Evolutionary conservation across 2,888 invertebrate species (phyloP), one percentile per base, ranked within the genome.

Genomic region (Calliscelio sp.): DNA sequence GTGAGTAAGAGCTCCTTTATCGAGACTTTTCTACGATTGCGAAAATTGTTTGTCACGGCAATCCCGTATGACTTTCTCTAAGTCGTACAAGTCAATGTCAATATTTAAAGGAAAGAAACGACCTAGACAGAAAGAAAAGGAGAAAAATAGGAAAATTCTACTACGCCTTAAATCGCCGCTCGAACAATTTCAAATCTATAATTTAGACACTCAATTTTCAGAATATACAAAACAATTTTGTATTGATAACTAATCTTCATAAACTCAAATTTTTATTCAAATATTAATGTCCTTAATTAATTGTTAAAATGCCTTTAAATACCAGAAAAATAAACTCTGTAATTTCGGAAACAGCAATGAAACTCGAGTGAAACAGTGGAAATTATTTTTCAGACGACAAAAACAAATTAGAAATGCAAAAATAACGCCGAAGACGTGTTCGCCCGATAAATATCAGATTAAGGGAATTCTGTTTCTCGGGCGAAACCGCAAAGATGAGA

Each of bases 21-120:
- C 68, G 68, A 70, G 70, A 70, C 55, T 61, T 61, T 61, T 61
- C 51, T 74, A 61, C 51, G 73, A 59, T 70, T 70, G 55, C 70
- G 68, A 70, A 70, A 70, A 70, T 70, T 55, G 44, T 55, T 55
- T 14, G 14, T n/a, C n/a, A 20, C 53, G 44, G 24, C 28, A 41
- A 70, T 51, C 28, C 20, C 25, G 65, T 65, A 14, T n/a, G 63
- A 74, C 74, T 74, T 74, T 74, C 74, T 74, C 74, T 63, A 53
- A 74, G 63, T 57, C 57, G 32, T 11, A 28, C 44, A 53, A 55
- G 28, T 53, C 74, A 74, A 74, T 74, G 63, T 74, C 74, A 74
- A 74, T 74, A 74, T 51, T 73, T 73, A 61, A 49, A 24, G 38
- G 20, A 59, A 59, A 46, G 61, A 61, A 73, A 61, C 49, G 49